A percentile compares a stretch with the other conserved stretches of the same genome.
Evolutionary conservation across 2,113 vertebrate species (phyloP).

Genomic region (Climacteris rufus): DNA sequence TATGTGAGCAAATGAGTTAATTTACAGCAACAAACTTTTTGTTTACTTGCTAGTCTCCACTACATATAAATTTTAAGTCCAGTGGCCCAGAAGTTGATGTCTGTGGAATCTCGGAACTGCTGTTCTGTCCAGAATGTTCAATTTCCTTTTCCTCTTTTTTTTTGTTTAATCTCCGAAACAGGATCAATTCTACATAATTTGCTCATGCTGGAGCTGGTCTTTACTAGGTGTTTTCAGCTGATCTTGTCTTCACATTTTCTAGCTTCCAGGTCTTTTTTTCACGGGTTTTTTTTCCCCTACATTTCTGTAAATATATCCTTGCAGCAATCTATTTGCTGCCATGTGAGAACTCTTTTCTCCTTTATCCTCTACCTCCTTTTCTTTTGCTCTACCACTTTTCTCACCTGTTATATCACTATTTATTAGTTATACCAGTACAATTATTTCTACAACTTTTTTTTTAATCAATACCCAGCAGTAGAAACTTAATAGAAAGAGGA

Average conservation of each 20-base stretch:
- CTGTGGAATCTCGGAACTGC: not conserved
- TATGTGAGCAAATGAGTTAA: not conserved
- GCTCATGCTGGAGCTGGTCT: not conserved
- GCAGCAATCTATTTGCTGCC: not conserved
- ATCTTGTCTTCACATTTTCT: not conserved
- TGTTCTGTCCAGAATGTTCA: not conserved
- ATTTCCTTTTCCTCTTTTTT: not conserved
- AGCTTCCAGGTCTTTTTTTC: not conserved
- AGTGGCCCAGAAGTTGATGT: not conserved
- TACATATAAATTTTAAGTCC: not conserved
- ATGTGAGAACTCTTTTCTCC: not conserved
- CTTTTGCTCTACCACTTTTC: not conserved
- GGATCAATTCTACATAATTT: not conserved
- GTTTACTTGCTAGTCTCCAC: not conserved
- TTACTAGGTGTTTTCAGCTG: not conserved
- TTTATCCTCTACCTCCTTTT: not conserved
- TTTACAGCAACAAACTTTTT: not conserved
- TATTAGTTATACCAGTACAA: not conserved
- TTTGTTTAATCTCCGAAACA: not conserved
- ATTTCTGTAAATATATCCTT: not conserved
- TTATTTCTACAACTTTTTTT: not conserved
- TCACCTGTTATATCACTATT: not conserved
- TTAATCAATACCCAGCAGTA: not conserved
- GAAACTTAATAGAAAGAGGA: not conserved
- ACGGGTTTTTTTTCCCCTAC: not conserved